Evolutionary conservation across 2,797 vertebrate genomes (phyloP).

Genomic region (Enteromius unitaeniatus): DNA sequence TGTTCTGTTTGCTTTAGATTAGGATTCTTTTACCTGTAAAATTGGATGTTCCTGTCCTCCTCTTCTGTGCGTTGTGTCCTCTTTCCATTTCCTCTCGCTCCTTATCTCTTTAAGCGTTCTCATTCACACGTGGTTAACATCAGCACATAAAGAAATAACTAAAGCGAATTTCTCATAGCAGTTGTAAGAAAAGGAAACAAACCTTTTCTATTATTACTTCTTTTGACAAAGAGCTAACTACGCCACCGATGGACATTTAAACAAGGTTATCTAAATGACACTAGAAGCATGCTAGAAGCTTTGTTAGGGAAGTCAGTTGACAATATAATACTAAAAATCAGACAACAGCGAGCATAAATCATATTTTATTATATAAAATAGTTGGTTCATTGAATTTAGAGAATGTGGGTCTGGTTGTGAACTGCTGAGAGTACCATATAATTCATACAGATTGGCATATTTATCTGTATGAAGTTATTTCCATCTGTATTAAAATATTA

Average conservation of each 20-base stretch:
- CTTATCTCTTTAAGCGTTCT: conserved; percentile 53
- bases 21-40: conserved; percentile 56
- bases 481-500: not conserved
- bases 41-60: conserved; percentile 43
- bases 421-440: not conserved
- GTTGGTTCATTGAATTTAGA: conserved; percentile 44
- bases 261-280: conserved; percentile 66
- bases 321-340: conserved; percentile 51
- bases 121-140: conserved; percentile 33
- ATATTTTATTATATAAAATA: conserved; percentile 58
- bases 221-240: conserved; percentile 36
- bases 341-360: conserved; percentile 60
- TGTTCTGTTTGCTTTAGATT: conserved; percentile 50
- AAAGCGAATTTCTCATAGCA: conserved; percentile 13
- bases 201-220: conserved; percentile 35
- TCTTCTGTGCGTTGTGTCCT: conserved; percentile 10
- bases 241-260: conserved; percentile 29
- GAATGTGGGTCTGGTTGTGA: conserved; percentile 27
- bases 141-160: conserved; percentile 29
- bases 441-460: conserved; percentile 19
- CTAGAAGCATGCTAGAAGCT: conserved; percentile 58
- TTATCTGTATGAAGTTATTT: conserved; percentile 8
- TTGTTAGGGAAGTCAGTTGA: conserved; percentile 53
- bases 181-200: conserved; percentile 35
- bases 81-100: conserved; percentile 46